Evolutionary conservation across 2,797 vertebrate genomes (phyloP).

Genomic region (Amblyopsis hoosieri): DNA sequence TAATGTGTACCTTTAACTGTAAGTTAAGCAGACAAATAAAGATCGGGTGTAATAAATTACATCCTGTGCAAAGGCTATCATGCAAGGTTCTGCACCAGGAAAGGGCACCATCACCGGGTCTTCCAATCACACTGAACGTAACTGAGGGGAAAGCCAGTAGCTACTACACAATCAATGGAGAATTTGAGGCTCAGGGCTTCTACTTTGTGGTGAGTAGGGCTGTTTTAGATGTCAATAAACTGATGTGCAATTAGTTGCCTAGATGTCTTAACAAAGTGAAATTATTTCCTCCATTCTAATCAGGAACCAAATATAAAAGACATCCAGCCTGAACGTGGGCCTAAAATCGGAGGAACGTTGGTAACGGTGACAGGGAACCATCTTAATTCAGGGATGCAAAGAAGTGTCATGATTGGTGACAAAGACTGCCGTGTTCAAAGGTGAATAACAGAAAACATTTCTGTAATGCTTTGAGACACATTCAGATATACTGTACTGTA

Average conservation of each 20-base stretch:
- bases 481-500: no score
- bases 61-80: constrained; percentile 72
- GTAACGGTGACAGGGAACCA: constrained; percentile 82
- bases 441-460: constrained; percentile 47
- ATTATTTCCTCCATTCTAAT: background rate
- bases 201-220: constrained; percentile 81
- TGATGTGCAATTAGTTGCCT: no score
- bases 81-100: constrained; percentile 74
- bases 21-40: no score
- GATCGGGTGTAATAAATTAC: no score
- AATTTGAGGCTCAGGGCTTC: constrained; percentile 72
- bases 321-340: constrained; percentile 83
- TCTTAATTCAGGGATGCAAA: constrained; percentile 79
- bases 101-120: constrained; percentile 39
- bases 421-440: constrained; percentile 73
- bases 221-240: background rate
- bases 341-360: constrained; percentile 83
- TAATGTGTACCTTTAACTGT: no score
- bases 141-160: constrained; percentile 61
- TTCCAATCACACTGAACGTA: constrained; percentile 79
- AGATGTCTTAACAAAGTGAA: background rate
- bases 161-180: constrained; percentile 79
- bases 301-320: constrained; percentile 83
- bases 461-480: background rate
- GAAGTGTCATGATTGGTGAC: constrained; percentile 75